Percentiles rank a stretch among this genome's conserved stretches.
Conservation (phyloP, 2,888 invertebrate genomes). For the Panopea generosa region DNA sequence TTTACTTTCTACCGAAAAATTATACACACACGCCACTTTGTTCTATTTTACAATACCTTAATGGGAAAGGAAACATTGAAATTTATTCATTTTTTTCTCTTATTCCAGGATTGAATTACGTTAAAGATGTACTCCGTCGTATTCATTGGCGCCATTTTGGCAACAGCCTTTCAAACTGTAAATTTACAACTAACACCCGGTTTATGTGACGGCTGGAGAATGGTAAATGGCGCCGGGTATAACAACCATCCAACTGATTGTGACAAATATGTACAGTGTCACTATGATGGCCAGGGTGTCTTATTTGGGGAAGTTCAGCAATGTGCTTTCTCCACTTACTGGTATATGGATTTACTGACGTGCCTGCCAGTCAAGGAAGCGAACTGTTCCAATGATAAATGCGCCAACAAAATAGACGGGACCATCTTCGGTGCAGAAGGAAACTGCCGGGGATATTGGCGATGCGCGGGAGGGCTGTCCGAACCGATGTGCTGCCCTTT, state of each 20-base stretch:
- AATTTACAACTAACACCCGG: too few species aligned
- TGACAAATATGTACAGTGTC: slow-evolving; percentile 71
- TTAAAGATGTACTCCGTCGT: too few species aligned
- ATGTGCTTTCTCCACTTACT: slow-evolving; percentile 70
- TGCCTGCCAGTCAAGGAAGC: slow-evolving; percentile 57
- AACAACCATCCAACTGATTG: slow-evolving; percentile 63
- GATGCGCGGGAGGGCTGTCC: slow-evolving; percentile 65
- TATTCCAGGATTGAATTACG: too few species aligned
- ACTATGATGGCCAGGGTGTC: slow-evolving; percentile 38
- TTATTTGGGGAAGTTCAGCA: slow-evolving; percentile 55
- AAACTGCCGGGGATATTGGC: slow-evolving; percentile 73
- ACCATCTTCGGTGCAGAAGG: slow-evolving; percentile 31
- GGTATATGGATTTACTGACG: slow-evolving; percentile 63
- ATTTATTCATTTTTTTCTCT: too few species aligned
- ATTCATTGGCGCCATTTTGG: too few species aligned
- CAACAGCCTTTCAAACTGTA: too few species aligned
- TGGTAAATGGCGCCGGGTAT: slow-evolving; percentile 61
- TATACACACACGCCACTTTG: too few species aligned
- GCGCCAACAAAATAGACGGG: slow-evolving; percentile 22
- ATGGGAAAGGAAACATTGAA: too few species aligned
- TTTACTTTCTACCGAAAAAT: too few species aligned
- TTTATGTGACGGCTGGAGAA: background rate
- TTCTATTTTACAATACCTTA: too few species aligned
- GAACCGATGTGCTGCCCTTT: slow-evolving; percentile 68
- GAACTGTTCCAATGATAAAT: slow-evolving; percentile 61